Base-by-base conservation (phyloP, 2,113 vertebrate genomes). In the Ochotona princeps region DNA sequence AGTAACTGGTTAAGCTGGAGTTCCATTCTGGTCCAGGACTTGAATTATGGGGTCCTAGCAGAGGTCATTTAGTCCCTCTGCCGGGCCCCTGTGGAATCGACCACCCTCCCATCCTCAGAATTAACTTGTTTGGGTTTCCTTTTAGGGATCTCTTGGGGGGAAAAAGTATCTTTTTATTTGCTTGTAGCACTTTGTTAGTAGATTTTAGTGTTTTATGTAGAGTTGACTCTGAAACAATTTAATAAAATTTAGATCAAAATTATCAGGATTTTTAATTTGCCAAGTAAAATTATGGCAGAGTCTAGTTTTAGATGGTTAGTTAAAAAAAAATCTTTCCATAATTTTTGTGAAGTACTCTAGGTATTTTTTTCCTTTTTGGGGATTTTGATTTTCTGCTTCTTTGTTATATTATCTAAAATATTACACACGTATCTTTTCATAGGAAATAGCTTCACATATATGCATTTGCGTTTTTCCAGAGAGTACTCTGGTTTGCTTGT, bases 1-100 rank as follows among this genome's bases (percentile, higher is more conserved):
- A 91, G 94, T 95, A 96, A 96, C 96, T 96, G 91, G 95, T 97
- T 97, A 90, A 96, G 94, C 94, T 97, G 95, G 96, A 96, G 94
- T 97, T 96, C 84, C 89, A 83, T 94, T 92, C 83, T 72, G 95
- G 95, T 92, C 87, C 81, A 87, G 67, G 80, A 87, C 38, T 86
- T 83, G 91, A 91, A 88, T 70, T 38, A 18, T 57, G 7, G 94
- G 84, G 74, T 84, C 69, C 83, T 81, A 13, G 21, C 47, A 57
- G 95, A 94, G 91, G 92, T 93, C 91, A 63, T 89, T 91, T 78
- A 89, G 89, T 82, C 78, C 63, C 94, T 83, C 81, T 60, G 93
- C 38, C 54, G 83, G 26, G 26, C 54, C 74, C 61, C 54, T 20
- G 65, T n/a, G 49, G 84, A 84, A 93, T 51, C 83, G 83, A 25